Conservation (phyloP, 1,140 invertebrate genomes). For the Lepidostoma basale region DNA sequence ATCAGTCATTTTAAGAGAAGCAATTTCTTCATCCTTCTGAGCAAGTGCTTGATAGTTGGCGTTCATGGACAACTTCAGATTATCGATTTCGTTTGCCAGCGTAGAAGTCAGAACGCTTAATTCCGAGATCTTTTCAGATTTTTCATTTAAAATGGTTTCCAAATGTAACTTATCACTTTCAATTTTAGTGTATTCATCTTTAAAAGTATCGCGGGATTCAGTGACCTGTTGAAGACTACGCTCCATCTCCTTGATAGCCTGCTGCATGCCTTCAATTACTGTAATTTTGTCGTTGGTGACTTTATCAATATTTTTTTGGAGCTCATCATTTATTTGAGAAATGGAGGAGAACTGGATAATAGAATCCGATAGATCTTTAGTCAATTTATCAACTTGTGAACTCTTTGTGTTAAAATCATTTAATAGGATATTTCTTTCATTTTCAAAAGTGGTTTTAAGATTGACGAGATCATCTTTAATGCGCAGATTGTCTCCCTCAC, state of each 20-base stretch:
- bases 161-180: too few species aligned
- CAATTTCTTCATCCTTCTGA: not conserved
- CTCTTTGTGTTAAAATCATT: not conserved
- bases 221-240: not conserved
- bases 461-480: too few species aligned
- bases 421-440: not conserved
- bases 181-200: too few species aligned
- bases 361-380: not conserved
- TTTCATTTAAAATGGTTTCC: too few species aligned
- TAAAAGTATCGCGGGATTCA: too few species aligned
- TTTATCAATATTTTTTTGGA: conserved; percentile 18
- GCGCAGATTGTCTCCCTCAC: too few species aligned
- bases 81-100: not conserved
- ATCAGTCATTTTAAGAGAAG: not conserved
- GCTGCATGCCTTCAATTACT: not conserved
- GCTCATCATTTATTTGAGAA: conserved; percentile 18
- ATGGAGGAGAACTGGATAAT: not conserved
- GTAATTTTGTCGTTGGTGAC: not conserved
- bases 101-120: too few species aligned
- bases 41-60: not conserved
- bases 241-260: not conserved
- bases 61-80: not conserved
- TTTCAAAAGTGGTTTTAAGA: not conserved
- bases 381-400: not conserved
- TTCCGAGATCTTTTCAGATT: too few species aligned